Percentiles rank a stretch among this genome's conserved stretches.
phyloP scores from a whole-genome alignment of 1,140 invertebrate genomes.

The Trichoplusia ni region DNA sequence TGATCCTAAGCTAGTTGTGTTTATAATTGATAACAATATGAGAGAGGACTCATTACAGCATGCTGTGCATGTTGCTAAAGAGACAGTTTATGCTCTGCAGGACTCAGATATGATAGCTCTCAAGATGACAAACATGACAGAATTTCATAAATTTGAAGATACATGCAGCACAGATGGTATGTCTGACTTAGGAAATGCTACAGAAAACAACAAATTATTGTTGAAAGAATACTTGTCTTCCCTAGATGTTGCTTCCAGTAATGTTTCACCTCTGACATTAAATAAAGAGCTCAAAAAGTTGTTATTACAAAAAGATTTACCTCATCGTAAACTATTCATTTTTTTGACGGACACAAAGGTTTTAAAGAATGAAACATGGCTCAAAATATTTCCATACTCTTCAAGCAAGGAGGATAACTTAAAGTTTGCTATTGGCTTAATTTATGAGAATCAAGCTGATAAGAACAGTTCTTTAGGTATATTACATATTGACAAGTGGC shows the following conservation, averaged over 20 bases:
- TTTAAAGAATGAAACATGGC: constrained; percentile 65
- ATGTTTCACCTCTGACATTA: constrained; percentile 54
- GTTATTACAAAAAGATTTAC: constrained; percentile 54
- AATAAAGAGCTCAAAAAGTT: constrained; percentile 62
- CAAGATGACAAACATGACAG: constrained; percentile 70
- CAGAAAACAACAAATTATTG: constrained; percentile 71
- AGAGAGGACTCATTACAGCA: constrained; percentile 63
- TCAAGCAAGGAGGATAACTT: constrained; percentile 47
- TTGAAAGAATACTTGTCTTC: constrained; percentile 64
- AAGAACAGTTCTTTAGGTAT: constrained; percentile 68
- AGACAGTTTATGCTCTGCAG: constrained; percentile 68
- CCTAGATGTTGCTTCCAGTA: constrained; percentile 53
- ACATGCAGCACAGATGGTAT: constrained; percentile 64
- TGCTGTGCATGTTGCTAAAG: constrained; percentile 65
- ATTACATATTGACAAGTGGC: constrained; percentile 69
- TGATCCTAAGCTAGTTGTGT: constrained; percentile 69
- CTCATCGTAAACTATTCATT: constrained; percentile 64
- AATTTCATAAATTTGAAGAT: constrained; percentile 75
- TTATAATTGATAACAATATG: constrained; percentile 74
- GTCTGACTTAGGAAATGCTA: constrained; percentile 70
- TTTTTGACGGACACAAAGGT: constrained; percentile 71
- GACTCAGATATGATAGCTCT: constrained; percentile 65
- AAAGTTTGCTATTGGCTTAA: constrained; percentile 67
- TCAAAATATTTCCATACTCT: constrained; percentile 65
- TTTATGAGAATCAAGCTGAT: constrained; percentile 59